Base-by-base conservation (phyloP, 2,888 invertebrate genomes). In the Meteorus cinctellus region DNA sequence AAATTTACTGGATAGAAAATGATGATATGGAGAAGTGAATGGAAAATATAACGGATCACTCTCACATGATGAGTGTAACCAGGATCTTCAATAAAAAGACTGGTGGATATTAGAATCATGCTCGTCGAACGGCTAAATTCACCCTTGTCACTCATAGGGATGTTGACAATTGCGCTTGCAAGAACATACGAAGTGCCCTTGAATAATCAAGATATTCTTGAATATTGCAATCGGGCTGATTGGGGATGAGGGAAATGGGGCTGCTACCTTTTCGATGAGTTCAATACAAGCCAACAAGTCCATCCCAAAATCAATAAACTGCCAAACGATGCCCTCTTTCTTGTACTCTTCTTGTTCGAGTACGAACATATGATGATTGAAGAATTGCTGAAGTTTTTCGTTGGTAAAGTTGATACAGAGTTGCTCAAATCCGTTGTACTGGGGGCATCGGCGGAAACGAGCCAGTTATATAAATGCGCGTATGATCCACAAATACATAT, bases 361-460 rank as follows among this genome's bases (percentile, higher is more conserved):
- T 85, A 99, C 98, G 92, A 99, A 99, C 98, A 99, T 99, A 95
- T 98, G 96, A 91, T 99, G 98, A 92, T 99, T 98, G 95, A 99
- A 99, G 94, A 98, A 99, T 92, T 99, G 98, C 92, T 99, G 98
- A 86, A 99, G 94, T 93, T 98, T 97, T 92, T 99, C 98, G 91
- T 98, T 99, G 91, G 98, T 98, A 93, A 98, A 99, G 94, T 99
- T 99, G 94, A 98, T 99, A 94, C 98, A 98, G 91, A 99, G 94
- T 94, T 99, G 98, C 92, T 99, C 98, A 93, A 98, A 98, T 91
- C 98, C 97, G 93, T 98, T 98, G 93, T 92, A 97, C 98, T 98
- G 77, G 62, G 67, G 67, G 70, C n/a, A 62, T 59, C 60, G 66
- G 29, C n/a, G 63, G 67, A 51, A 70, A 63, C 48, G 51, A 48